Base-by-base conservation (phyloP, 1,140 invertebrate species). In the Micrasema minimum region DNA sequence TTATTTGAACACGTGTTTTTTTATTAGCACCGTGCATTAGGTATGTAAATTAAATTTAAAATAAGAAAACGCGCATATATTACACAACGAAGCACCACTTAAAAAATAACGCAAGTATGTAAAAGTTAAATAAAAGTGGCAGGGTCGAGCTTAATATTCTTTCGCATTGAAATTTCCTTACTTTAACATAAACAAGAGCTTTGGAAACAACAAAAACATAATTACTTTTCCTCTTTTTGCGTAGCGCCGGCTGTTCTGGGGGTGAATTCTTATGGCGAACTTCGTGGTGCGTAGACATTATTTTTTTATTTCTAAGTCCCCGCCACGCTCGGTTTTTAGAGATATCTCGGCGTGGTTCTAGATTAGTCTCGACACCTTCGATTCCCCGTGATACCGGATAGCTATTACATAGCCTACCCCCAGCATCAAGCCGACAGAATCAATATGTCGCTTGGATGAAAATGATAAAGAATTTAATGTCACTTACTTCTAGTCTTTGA, bases 331-430 rank as follows among this genome's bases (percentile, higher is more conserved):
- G 22, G 5, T 31, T 48, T 59, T 11, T 20, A 23, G 57, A 61
- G 59, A 41, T 65, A 55, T 41, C 66, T 5, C 53, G 46, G 67
- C 64, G 53, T 45, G 64, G 55, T 71, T 67, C 67, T 48, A 74
- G 68, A 71, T 68, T 68, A 71, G 69, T 67, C 35, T 46, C 62
- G 72, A 74, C 68, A 71, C 45, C 61, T 74, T 74, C 72, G 72
- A 74, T 74, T 71, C 66, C 62, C 55, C 12, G 26, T n/a, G 23
- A 55, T 55, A 55, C 51, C 23, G 20, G 23, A 55, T 55, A 55
- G 4, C 51, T 23, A 31, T 22, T n/a, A n/a, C n/a, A n/a, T 4
- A 20, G 2, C 9, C 3, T 14, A 45, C 43, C 12, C 12, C 12
- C 2, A 4, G 1, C 12, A 1, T 48, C 18, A 20, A 4, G 20